Evolutionary conservation across 2,797 vertebrate genomes (phyloP), one percentile per base, ranked within the genome.

Genomic region (Monodelphis domestica): DNA sequence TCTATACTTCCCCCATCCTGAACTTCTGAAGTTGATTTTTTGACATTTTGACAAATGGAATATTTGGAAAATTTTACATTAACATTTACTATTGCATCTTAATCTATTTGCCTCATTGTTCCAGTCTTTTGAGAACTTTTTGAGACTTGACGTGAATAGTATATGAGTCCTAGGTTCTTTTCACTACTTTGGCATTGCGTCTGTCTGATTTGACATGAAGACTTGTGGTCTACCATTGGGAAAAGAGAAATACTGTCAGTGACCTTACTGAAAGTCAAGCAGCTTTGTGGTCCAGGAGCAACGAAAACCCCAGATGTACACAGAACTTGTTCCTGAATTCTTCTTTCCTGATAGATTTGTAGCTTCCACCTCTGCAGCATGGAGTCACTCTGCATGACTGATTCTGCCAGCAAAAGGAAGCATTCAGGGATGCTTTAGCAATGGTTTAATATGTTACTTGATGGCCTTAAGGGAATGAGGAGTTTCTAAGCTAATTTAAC

Each of bases 401-500:
- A 52, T 90, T 57, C 70, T 96, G 17, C 87, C 90, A 53, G 87
- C 84, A 84, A 89, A 88, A 38, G 51, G 9, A 70, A 63, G 5
- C 53, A 14, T 63, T 94, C 33, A 57, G 52, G 26, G 92, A 53
- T 55, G 54, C 28, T 29, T 95, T 28, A 70, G 63, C 92, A 24
- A 45, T 88, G 70, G 9, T 10, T 84, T 11, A 56, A 53, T 30
- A 88, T 38, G 78, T 78, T 84, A 54, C 24, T 93, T 55, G 89
- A n/a, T 0, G 54, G 56, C 30, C 53, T 91, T 90, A 33, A 51
- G 91, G 90, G 57, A 87, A 91, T 88, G 2, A n/a, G 33, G 33
- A 90, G 45, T 15, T 95, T 94, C 29, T 3, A 91, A 91, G 51
- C 45, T 3, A 17, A 9, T 94, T 91, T 87, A 53, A n/a, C 59